Evolutionary conservation across 2,888 invertebrate genomes (phyloP).

Genomic region (Strigamia maritima): DNA sequence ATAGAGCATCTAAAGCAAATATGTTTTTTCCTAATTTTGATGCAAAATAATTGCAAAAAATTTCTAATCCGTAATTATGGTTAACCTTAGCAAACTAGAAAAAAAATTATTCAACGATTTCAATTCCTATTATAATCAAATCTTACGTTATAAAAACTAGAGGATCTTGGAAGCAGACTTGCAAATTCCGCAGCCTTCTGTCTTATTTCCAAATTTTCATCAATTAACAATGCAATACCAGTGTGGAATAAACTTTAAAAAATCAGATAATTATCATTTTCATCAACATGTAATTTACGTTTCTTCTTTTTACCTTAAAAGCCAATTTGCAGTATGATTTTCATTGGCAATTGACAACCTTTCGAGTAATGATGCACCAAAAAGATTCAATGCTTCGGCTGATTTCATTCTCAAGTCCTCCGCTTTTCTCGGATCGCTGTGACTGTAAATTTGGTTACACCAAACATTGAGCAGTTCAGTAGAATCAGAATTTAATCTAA

Average conservation of each 20-base stretch:
- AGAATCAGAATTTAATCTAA: background rate
- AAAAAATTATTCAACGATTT: too few relatives aligned
- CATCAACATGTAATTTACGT: background rate
- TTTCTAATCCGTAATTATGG: background rate
- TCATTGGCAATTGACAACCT: background rate
- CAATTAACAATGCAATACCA: background rate
- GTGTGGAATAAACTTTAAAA: background rate
- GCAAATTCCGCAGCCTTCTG: background rate
- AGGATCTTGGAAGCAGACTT: background rate
- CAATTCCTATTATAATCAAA: background rate
- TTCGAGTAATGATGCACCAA: background rate
- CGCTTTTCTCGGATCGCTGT: background rate
- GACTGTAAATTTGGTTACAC: background rate
- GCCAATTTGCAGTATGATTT: background rate
- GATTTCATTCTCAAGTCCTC: slow-evolving; percentile 31
- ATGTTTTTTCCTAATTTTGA: background rate
- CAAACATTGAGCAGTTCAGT: background rate
- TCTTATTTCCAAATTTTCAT: slow-evolving; percentile 28
- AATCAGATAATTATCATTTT: background rate
- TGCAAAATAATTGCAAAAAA: slow-evolving; percentile 3
- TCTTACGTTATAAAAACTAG: background rate
- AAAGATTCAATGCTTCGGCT: slow-evolving; percentile 17
- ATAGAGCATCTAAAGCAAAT: background rate
- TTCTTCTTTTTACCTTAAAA: background rate
- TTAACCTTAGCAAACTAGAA: background rate